Percentiles rank a stretch among this genome's conserved stretches.
Evolutionary conservation across 2,888 invertebrate species (phyloP).

Genomic region (Aradus depressus): DNA sequence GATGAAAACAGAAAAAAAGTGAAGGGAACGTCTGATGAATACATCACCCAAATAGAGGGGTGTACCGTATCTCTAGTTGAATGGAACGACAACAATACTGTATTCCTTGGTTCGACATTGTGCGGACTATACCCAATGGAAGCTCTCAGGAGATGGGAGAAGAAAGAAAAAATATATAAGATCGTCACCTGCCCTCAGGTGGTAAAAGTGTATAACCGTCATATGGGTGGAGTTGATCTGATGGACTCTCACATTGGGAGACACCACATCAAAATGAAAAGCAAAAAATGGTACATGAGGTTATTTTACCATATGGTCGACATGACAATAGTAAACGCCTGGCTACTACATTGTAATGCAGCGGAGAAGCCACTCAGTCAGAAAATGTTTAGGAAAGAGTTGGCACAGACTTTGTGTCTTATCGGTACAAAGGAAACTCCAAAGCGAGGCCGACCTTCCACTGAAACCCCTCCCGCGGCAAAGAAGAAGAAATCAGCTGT

Average conservation of each 20-base stretch:
- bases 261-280: slow-evolving; percentile 2
- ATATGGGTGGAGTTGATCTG: slow-evolving; percentile 9
- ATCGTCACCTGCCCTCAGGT: not conserved
- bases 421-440: too few relatives aligned
- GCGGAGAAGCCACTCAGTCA: too few relatives aligned
- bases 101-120: slow-evolving; percentile 31
- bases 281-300: too few relatives aligned
- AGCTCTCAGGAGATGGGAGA: slow-evolving; percentile 27
- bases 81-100: slow-evolving; percentile 27
- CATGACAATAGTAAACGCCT: too few relatives aligned
- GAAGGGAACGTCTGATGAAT: slow-evolving; percentile 30
- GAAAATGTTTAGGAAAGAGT: too few relatives aligned
- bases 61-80: slow-evolving; percentile 30
- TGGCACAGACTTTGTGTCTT: too few relatives aligned
- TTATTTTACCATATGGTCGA: too few relatives aligned
- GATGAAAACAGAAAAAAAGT: slow-evolving; percentile 32
- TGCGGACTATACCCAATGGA: slow-evolving; percentile 30
- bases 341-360: too few relatives aligned
- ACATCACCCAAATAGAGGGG: slow-evolving; percentile 29
- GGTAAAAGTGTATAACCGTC: slow-evolving; percentile 4
- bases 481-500: too few relatives aligned
- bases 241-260: slow-evolving; percentile 12
- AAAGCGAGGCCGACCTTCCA: too few relatives aligned
- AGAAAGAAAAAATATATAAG: slow-evolving; percentile 22
- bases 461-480: too few relatives aligned